Base-by-base conservation (phyloP, 2,888 invertebrate species). In the Campaea margaritaria region DNA sequence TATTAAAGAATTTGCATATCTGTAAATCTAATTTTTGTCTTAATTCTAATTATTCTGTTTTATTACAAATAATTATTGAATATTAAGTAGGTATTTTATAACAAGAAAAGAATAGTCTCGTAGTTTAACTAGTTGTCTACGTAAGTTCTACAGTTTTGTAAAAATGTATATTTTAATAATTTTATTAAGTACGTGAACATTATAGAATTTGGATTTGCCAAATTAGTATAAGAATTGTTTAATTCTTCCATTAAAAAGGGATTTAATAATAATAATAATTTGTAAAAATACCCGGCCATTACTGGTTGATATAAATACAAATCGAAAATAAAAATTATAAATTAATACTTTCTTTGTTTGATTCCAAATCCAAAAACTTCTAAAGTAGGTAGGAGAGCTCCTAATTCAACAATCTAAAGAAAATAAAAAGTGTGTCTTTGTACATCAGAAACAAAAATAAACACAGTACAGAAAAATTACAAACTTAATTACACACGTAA, bases 201-300 rank as follows among this genome's bases (percentile, higher is more conserved):
- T 83, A 85, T 83, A 87, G 81, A 90, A 91, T 89, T 85, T 87
- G 83, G 84, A 83, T 87, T 90, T 91, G 91, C 91, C 91, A 91
- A 91, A 91, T 87, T 89, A 90, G 87, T 85, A 78, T 88, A 89
- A 83, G 83, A 78, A 82, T 87, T 87, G 85, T 88, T 89, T 87
- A 86, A 89, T 84, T 86, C 85, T 90, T 91, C 89, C 88, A 87
- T 82, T 86, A 83, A 85, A 83, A 90, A 79, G 84, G 84, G 89
- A 83, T 85, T 85, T 64, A 59, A 64, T 65, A 62, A 47, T 55
- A 67, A 87, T 87, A 82, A 85, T 90, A 88, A 89, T 90, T 89
- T 90, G 86, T 91, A 87, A 88, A 91, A 83, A 91, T 87, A 87
- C 86, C 89, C 86, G 87, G 84, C 85, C 78, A 48, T 47, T 58